phyloP scores from a whole-genome alignment of 2,888 invertebrate species.

The Xestoiulus laeticollis region DNA sequence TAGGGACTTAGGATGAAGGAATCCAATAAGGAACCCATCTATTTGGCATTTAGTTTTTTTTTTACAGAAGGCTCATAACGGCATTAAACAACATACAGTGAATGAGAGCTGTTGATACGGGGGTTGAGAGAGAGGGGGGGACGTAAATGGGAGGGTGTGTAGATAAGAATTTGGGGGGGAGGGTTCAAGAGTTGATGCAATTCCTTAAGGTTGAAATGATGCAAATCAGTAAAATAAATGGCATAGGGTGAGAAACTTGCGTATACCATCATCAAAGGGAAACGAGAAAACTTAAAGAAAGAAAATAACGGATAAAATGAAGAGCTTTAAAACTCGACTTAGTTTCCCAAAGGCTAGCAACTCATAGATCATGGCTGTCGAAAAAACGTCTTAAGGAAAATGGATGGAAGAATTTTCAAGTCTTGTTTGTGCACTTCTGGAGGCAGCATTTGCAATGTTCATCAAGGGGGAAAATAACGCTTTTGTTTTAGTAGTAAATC shows the following conservation, averaged over 20 bases:
- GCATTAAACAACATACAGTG: neutral
- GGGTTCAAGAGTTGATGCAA: neutral
- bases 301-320: constrained; percentile 25
- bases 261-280: neutral
- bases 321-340: constrained; percentile 7
- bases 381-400: neutral
- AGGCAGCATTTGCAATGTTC: constrained; percentile 20
- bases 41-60: constrained; percentile 32
- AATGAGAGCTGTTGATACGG: neutral
- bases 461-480: constrained; percentile 11
- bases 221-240: neutral
- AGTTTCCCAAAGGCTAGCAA: constrained; percentile 18
- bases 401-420: neutral
- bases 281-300: neutral
- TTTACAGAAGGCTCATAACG: neutral
- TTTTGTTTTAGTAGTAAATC: neutral
- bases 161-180: neutral
- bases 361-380: constrained; percentile 34
- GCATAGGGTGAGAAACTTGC: constrained; percentile 4
- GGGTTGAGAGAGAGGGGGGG: neutral
- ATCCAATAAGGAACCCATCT: constrained; percentile 33
- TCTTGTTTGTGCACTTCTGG: constrained; percentile 20
- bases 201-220: neutral
- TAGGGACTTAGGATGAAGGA: neutral
- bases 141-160: neutral